Percentiles rank a stretch among this genome's conserved stretches.
These are phyloP conservation scores for Stenoptilia bipunctidactyla DNA, from an alignment of 2,888 invertebrate genomes.

Conservation along the genomic window DNA sequence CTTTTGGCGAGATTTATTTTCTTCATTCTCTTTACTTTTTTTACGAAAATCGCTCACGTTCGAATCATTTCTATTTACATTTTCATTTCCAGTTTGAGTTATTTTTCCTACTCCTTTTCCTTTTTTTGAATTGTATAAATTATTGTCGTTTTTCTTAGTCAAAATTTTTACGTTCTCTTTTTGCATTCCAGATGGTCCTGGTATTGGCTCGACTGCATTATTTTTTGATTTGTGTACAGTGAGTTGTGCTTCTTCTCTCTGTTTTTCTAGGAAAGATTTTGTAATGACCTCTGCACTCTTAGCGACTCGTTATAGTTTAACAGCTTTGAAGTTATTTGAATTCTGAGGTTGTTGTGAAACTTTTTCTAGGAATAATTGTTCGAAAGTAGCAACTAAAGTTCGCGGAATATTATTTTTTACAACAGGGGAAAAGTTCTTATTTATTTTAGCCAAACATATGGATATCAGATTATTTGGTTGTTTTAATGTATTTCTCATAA, in stretches of 20 bases:
- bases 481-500: too few species aligned
- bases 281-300: conserved; percentile 10
- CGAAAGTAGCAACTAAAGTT: background rate
- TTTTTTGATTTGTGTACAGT: background rate
- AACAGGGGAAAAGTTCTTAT: background rate
- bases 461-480: background rate
- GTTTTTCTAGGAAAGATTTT: conserved; percentile 2
- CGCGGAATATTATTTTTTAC: background rate
- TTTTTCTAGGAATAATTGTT: too few species aligned
- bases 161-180: background rate
- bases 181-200: background rate
- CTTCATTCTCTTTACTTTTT: too few species aligned
- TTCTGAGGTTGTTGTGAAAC: background rate
- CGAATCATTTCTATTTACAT: too few species aligned
- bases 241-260: background rate
- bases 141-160: background rate
- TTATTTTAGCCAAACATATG: too few species aligned
- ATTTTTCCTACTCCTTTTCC: background rate
- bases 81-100: background rate
- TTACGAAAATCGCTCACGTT: too few species aligned
- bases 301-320: conserved; percentile 2
- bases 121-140: background rate
- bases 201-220: background rate
- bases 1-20: too few species aligned
- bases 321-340: too few species aligned